Evolutionary conservation across 1,140 invertebrate species (phyloP).

Genomic region (Hyphantria cunea): DNA sequence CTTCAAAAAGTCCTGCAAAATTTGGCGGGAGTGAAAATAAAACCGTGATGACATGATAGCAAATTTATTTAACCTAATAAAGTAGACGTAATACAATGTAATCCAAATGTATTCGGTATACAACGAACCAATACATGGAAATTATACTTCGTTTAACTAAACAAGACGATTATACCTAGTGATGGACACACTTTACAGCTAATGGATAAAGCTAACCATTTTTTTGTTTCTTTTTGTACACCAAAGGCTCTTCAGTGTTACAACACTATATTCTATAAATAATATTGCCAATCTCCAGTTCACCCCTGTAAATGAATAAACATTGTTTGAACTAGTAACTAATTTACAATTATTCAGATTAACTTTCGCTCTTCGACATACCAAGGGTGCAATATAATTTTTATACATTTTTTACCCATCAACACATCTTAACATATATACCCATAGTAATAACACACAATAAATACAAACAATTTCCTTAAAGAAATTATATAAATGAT

Average conservation of each 20-base stretch:
- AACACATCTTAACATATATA: constrained; percentile 26
- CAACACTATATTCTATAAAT: constrained; percentile 24
- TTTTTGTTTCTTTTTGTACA: constrained; percentile 11
- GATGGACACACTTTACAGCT: constrained; percentile 25
- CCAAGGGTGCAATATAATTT: constrained; percentile 17
- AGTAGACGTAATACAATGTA: constrained; percentile 56
- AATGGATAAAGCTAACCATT: constrained; percentile 18
- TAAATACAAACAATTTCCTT: constrained; percentile 50
- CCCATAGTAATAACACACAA: constrained; percentile 41
- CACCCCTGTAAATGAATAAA: constrained; percentile 29
- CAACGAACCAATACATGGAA: constrained; percentile 34
- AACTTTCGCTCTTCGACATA: constrained; percentile 22
- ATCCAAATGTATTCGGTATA: constrained; percentile 35
- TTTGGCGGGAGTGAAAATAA: too few relatives aligned
- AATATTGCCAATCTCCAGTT: constrained; percentile 27
- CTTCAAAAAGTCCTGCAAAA: too few relatives aligned
- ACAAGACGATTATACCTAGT: constrained; percentile 25
- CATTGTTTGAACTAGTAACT: constrained; percentile 21
- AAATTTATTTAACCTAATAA: constrained; percentile 70
- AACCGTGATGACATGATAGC: constrained; percentile 57
- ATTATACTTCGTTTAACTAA: constrained; percentile 32
- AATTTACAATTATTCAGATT: constrained; percentile 28
- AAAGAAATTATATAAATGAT: constrained; percentile 38
- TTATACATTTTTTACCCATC: constrained; percentile 20
- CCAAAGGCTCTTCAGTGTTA: neutral